Conservation (phyloP, 1,140 invertebrate species). For the Bombus confusus region DNA sequence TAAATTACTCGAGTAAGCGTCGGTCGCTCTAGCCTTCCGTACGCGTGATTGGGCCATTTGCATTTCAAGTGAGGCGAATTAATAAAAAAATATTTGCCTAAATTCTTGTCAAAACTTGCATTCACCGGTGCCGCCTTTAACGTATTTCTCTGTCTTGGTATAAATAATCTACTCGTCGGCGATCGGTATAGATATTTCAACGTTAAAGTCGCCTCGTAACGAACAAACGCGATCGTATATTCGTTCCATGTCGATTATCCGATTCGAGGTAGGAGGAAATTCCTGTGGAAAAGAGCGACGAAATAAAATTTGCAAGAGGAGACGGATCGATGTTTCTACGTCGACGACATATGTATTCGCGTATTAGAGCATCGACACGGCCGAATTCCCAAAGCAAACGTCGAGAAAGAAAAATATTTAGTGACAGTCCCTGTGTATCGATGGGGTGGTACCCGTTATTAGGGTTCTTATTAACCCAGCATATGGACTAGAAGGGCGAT, state of each 20-base stretch:
- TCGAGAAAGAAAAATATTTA: conserved; percentile 81
- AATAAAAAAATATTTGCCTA: conserved; percentile 47
- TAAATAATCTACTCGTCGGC: not conserved
- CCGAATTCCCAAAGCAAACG: conserved; percentile 74
- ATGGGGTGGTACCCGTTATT: conserved; percentile 75
- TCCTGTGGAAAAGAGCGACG: not conserved
- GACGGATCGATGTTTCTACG: conserved; percentile 41
- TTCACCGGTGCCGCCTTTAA: not conserved
- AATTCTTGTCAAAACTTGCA: conserved; percentile 13
- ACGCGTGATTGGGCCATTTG: conserved; percentile 69
- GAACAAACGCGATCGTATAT: not conserved
- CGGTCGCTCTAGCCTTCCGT: conserved; percentile 53
- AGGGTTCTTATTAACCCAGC: conserved; percentile 79
- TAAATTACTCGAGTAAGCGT: conserved; percentile 73
- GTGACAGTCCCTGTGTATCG: conserved; percentile 75
- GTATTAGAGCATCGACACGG: conserved; percentile 30
- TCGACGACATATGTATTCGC: conserved; percentile 35
- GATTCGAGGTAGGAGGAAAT: not conserved
- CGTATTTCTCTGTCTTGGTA: not conserved
- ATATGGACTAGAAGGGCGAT: conserved; percentile 79
- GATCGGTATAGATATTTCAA: not conserved
- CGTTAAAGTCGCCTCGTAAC: not conserved
- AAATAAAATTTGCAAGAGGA: conserved; percentile 10
- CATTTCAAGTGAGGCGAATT: conserved; percentile 60
- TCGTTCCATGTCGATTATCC: not conserved